A percentile compares a stretch with the other conserved stretches of the same genome.
Evolutionary conservation across 2,113 vertebrate species (phyloP).

Genomic region (Cettia cetti): DNA sequence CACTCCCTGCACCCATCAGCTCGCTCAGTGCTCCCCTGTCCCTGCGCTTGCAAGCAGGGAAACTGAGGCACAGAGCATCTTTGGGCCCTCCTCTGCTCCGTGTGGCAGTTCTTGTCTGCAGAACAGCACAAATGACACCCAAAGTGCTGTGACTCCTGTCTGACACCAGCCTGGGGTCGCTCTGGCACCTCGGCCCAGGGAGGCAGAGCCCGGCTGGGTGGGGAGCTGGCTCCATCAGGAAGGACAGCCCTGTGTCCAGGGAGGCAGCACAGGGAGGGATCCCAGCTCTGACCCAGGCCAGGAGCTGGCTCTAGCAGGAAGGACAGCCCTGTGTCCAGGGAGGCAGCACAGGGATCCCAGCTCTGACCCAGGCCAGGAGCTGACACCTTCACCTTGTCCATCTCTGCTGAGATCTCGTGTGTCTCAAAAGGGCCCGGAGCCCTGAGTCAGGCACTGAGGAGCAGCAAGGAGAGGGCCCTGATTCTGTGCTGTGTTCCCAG

Average conservation of each 20-base stretch:
- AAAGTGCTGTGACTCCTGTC: neutral
- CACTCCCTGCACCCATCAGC: neutral
- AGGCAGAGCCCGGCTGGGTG: neutral
- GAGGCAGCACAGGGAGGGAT: neutral
- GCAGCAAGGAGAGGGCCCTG: fast-evolving
- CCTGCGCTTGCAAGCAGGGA: neutral
- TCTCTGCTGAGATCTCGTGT: neutral
- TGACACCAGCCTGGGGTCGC: neutral
- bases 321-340: neutral
- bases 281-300: neutral
- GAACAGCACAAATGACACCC: neutral
- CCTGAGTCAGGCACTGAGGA: neutral
- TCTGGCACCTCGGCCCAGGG: neutral
- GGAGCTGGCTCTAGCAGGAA: neutral
- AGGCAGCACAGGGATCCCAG: neutral
- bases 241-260: neutral
- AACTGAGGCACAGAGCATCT: neutral
- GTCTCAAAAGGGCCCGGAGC: neutral
- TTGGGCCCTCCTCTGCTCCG: neutral
- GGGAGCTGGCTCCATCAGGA: fast-evolving
- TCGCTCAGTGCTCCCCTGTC: fast-evolving
- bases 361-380: neutral
- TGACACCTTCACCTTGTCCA: neutral
- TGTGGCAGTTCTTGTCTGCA: neutral
- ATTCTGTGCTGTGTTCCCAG: neutral